Evolutionary conservation across 2,888 invertebrate species (phyloP).

Genomic region (Ischnura elegans): DNA sequence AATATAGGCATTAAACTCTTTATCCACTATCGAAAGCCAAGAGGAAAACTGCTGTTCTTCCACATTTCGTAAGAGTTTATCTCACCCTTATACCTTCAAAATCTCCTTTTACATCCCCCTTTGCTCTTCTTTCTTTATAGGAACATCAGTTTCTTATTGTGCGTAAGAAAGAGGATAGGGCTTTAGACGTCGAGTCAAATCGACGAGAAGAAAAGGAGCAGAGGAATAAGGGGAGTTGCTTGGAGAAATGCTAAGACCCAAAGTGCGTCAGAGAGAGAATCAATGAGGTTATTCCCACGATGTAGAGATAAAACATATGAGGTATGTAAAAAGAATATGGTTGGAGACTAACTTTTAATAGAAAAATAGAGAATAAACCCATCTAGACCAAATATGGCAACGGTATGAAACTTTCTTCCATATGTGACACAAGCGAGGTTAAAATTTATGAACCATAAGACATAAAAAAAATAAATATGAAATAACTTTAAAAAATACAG

Average conservation of each 20-base stretch:
- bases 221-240: no score
- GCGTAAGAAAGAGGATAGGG: neutral
- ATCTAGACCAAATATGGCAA: no score
- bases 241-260: neutral
- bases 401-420: no score
- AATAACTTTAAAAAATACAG: no score
- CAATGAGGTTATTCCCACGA: neutral
- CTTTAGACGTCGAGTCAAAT: neutral
- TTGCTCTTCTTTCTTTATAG: neutral
- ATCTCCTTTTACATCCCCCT: neutral
- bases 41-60: neutral
- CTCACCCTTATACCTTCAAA: neutral
- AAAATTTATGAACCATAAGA: no score
- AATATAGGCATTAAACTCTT: constrained; percentile 40
- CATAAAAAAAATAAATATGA: no score
- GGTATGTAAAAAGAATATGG: neutral
- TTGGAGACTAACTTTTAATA: no score
- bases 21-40: constrained; percentile 20
- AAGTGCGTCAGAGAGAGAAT: neutral
- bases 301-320: no score
- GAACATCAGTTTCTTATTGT: constrained; percentile 45
- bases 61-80: neutral
- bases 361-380: no score
- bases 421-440: no score
- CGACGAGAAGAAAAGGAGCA: neutral